Evolutionary conservation across 1,140 invertebrate species (phyloP).

Genomic region (Elymnias hypermnestra): DNA sequence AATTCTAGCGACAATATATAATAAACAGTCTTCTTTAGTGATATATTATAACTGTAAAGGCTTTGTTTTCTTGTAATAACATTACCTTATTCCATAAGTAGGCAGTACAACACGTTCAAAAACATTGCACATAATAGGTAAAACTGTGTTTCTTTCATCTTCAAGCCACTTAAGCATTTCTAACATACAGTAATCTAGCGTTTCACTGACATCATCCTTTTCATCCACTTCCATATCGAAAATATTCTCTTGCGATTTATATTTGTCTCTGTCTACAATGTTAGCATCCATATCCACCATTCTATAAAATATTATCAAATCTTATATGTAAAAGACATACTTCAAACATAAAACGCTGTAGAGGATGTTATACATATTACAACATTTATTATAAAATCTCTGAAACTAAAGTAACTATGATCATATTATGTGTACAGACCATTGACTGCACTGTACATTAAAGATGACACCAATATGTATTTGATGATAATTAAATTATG

Average conservation of each 20-base stretch:
- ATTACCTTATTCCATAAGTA: conserved; percentile 66
- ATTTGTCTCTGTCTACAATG: conserved; percentile 45
- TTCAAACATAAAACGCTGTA: too few relatives aligned
- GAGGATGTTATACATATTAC: too few relatives aligned
- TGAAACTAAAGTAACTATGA: too few relatives aligned
- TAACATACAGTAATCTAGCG: conserved; percentile 67
- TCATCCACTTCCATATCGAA: conserved; percentile 66
- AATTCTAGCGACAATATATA: too few relatives aligned
- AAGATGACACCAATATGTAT: too few relatives aligned
- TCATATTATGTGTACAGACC: too few relatives aligned
- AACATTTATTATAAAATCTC: too few relatives aligned
- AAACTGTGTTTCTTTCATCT: conserved; percentile 50
- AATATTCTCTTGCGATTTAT: conserved; percentile 40
- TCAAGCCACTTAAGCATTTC: conserved; percentile 69
- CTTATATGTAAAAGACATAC: too few relatives aligned
- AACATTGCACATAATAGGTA: conserved; percentile 57
- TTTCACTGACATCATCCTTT: conserved; percentile 45
- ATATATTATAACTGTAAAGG: too few relatives aligned
- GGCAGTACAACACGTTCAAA: conserved; percentile 67
- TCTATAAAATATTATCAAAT: conserved; percentile 51
- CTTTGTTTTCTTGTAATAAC: background rate
- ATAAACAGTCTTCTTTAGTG: too few relatives aligned
- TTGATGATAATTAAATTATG: too few relatives aligned
- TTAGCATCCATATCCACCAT: conserved; percentile 70
- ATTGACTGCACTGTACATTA: too few relatives aligned